Base-by-base conservation (phyloP, 2,797 vertebrate species). In the Rhodeus uyekii region DNA sequence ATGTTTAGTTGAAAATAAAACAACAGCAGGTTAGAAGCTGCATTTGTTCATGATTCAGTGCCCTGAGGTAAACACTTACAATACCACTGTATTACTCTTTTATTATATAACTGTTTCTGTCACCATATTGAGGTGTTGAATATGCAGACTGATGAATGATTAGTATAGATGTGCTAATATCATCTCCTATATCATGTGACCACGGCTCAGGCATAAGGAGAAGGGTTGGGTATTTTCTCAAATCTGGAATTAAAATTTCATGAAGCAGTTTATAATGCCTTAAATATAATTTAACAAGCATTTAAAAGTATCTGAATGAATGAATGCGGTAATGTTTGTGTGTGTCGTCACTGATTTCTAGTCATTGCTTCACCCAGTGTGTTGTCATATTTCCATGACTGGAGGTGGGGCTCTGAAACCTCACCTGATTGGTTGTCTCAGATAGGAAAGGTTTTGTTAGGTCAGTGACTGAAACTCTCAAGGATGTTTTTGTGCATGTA, bases 401-500 rank as follows among this genome's bases (percentile, higher is more conserved):
- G 29, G 50, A 64, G 84, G 69, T 77, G 73, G 75, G 81, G 63
- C n/a, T n/a, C 53, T 38, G 36, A 78, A 38, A n/a, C 27, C 27
- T 53, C 22, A 12, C 85, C 81, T 87, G 81, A 88, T 88, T 86
- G 87, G 87, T 24, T 60, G 34, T 71, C 8, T 38, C 2, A 38
- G 46, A 67, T 27, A 48, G 18, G 36, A 5, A 50, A 27, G 81
- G 84, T 73, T 81, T 61, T 58, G 36, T 81, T 16, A 76, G 72
- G 71, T 81, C 44, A 81, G 77, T 13, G 32, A 24, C 44, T 64
- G 8, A 19, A 44, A 1, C 8, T 60, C 5, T 61, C 24, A 32
- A 27, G 46, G 38, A 27, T 81, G 79, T 29, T 61, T 67, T 80
- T 60, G 14, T 10, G 19, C 42, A 27, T 38, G n/a, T 50, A 12